Percentiles rank a stretch among this genome's conserved stretches.
Conservation (phyloP, 2,113 vertebrate genomes). For the Pogona vitticeps region DNA sequence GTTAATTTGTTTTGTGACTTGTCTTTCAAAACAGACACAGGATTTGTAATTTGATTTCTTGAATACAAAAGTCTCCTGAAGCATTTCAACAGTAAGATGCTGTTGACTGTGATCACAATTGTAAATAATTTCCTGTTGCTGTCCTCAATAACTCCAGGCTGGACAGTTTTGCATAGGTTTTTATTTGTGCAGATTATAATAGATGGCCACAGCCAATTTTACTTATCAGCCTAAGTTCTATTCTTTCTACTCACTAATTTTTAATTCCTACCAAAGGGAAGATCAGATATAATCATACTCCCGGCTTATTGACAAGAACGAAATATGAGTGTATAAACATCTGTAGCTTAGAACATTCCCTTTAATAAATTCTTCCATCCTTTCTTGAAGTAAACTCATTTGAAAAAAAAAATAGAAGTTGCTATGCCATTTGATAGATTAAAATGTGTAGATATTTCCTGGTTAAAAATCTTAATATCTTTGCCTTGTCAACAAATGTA, state of each 20-base stretch:
- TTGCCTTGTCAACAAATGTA: neutral
- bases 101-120: too few relatives aligned
- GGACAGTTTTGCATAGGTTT: neutral
- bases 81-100: too few relatives aligned
- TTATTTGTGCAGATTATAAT: neutral
- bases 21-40: too few relatives aligned
- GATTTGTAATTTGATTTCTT: too few relatives aligned
- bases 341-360: neutral
- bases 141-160: neutral
- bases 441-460: neutral
- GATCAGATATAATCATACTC: neutral
- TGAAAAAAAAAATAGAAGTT: neutral
- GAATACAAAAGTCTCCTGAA: too few relatives aligned
- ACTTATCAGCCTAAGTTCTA: accelerated
- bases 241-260: neutral
- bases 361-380: slow-evolving; percentile 30
- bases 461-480: neutral
- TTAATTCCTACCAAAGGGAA: neutral
- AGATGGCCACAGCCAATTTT: neutral
- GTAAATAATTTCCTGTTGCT: too few relatives aligned
- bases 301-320: neutral
- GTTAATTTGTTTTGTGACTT: too few relatives aligned
- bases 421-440: neutral
- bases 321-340: neutral
- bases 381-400: slow-evolving; percentile 57